Conservation (phyloP, 2,113 vertebrate genomes). For the Crypturellus undulatus region DNA sequence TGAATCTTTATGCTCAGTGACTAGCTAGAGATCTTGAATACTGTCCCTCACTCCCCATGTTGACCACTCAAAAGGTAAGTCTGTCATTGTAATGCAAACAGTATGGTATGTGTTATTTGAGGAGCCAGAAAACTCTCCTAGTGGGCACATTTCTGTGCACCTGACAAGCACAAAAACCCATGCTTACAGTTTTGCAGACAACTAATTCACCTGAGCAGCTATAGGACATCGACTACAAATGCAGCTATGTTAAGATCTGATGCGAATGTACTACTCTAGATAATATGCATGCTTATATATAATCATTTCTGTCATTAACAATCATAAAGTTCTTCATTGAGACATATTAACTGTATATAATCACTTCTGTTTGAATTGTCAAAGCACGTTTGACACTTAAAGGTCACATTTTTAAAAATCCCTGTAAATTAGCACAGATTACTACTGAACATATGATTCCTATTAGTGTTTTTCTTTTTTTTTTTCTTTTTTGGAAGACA, state of each 20-base stretch:
- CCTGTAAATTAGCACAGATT: background rate
- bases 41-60: background rate
- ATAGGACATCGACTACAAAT: background rate
- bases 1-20: background rate
- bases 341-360: background rate
- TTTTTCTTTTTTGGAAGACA: background rate
- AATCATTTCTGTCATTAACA: background rate
- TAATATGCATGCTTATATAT: background rate
- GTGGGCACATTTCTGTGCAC: background rate
- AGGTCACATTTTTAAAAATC: background rate
- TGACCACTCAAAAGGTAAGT: background rate
- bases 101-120: background rate
- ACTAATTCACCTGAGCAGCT: background rate
- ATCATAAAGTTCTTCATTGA: background rate
- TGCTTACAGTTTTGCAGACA: background rate
- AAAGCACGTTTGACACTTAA: background rate
- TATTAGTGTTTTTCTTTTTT: background rate
- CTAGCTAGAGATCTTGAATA: background rate
- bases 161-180: background rate
- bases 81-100: accelerated
- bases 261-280: background rate
- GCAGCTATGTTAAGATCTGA: background rate
- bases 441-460: background rate
- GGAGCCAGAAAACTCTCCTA: background rate
- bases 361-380: background rate